A percentile compares a stretch with the other conserved stretches of the same genome.
These are phyloP conservation scores for Gonioctena quinquepunctata DNA, from an alignment of 1,140 invertebrate genomes.

Conservation along the genomic window DNA sequence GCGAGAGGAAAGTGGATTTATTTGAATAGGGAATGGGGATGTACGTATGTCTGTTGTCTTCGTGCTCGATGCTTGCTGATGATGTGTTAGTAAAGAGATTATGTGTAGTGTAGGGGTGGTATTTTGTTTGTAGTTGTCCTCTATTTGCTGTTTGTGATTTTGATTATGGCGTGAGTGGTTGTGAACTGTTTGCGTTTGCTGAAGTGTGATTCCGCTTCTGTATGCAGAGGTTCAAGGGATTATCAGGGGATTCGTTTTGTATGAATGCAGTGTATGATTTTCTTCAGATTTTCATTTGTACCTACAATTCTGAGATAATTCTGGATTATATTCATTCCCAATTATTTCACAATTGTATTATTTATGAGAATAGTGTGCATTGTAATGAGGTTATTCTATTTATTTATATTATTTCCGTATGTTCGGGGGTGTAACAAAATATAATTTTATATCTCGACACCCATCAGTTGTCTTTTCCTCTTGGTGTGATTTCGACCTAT, in stretches of 20 bases:
- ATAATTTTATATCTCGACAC: too few relatives aligned
- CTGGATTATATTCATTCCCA: too few relatives aligned
- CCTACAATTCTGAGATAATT: too few relatives aligned
- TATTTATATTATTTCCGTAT: too few relatives aligned
- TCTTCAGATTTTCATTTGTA: too few relatives aligned
- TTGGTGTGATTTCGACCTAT: too few relatives aligned
- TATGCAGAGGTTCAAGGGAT: neutral
- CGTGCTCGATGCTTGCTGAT: constrained; percentile 37
- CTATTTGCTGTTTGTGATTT: constrained; percentile 44
- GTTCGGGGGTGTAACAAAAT: too few relatives aligned
- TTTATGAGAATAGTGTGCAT: too few relatives aligned
- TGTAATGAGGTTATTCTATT: too few relatives aligned
- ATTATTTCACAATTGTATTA: too few relatives aligned
- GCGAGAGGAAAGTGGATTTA: constrained; percentile 51
- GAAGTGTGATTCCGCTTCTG: neutral
- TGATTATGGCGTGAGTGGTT: constrained; percentile 50
- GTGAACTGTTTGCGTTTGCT: constrained; percentile 43
- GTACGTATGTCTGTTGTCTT: constrained; percentile 49
- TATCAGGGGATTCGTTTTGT: neutral
- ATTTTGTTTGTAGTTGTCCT: constrained; percentile 33
- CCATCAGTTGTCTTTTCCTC: too few relatives aligned
- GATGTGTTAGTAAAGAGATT: constrained; percentile 53
- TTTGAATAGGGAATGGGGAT: constrained; percentile 37
- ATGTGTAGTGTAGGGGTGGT: constrained; percentile 36
- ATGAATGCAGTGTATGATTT: neutral